Evolutionary conservation across 2,113 vertebrate species (phyloP), one percentile per base, ranked within the genome.

Genomic region (Melanotaenia duboulayi): DNA sequence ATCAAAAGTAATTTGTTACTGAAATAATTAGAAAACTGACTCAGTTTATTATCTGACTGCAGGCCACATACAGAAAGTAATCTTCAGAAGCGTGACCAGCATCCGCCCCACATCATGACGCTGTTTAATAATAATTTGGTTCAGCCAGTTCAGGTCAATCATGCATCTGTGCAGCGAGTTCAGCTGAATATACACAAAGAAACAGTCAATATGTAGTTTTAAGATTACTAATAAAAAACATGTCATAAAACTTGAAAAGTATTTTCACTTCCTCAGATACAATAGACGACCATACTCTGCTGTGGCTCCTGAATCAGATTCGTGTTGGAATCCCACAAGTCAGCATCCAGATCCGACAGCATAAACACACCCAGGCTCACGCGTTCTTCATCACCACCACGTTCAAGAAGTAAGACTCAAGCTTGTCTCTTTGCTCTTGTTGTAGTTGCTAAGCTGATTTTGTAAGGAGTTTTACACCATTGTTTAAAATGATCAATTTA

Each of bases 301-400:
- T 98, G 23, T 99, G 97, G 94, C 92, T 99, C 50, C 94, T 99
- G 60, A 99, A 99, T 89, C 97, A 97, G 91, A 95, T 99, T 73
- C 96, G 97, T 5, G 90, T 98, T 48, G 96, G 97, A 63, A 95
- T 99, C 86, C 97, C 97, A 0, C 97, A 99, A 87, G 95, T 99
- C 86, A 97, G 96, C 61, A 96, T 98, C 81, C 97, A 99, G 90
- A 95, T 98, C 37, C 96, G 97, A 28, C 96, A 99, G 87, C 97
- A 99, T 83, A 95, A 95, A 80, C 96, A 96, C 92, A 97, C 96
- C 4, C 91, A 86, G 8, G 95, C 94, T 46, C 95, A 97, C 7
- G 96, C 96, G 83, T 97, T 99, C 94, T 99, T 98, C 50, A 96
- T 99, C 93, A 98, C 97, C 0, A 96, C 97, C 44, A 95, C 96